Evolutionary conservation across 2,888 invertebrate species (phyloP), one percentile per base, ranked within the genome.

Genomic region (Eupithecia dodoneata): DNA sequence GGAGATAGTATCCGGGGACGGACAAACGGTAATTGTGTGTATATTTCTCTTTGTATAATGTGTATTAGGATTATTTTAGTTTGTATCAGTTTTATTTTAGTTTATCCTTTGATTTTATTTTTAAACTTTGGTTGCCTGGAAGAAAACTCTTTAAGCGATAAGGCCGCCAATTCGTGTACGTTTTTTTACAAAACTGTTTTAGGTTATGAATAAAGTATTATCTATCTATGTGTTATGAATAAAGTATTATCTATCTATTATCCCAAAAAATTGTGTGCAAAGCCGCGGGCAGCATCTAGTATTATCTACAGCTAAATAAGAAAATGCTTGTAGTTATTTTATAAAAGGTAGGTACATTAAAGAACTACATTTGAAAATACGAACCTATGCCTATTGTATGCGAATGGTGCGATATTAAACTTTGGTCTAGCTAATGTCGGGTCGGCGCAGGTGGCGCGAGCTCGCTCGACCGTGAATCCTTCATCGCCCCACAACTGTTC

Each of bases 391-490:
- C 7, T 13, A 44, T 69, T 66, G 18, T 45, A 0, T 18, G 30
- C 5, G 6, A 47, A 18, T 78, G 81, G 87, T 88, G 88, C 85
- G 83, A 87, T 89, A 87, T 83, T 81, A 83, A 79, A 74, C 83
- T 83, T 78, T 81, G 83, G 80, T 74, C 84, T 83, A 79, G 79
- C 72, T 80, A 76, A 83, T 81, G 80, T 83, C 83, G 84, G 82
- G 30, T 15, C 81, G 81, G 85, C 86, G 91, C 94, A 93, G 93
- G 93, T 93, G 93, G 91, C 89, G 90, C 89, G 86, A 79, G 87
- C 82, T 87, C 92, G 90, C 92, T 94, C 94, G 88, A 93, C 93
- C 94, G 90, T 94, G 92, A 93, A 92, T 89, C 92, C 93, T 91
- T 91, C 66, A 85, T 90, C 87, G 75, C 73, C 65, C 75, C 70